Percentiles rank a stretch among this genome's conserved stretches.
These are phyloP conservation scores for Falco rusticolus DNA, from an alignment of 2,797 vertebrate genomes.

Conservation along the genomic window DNA sequence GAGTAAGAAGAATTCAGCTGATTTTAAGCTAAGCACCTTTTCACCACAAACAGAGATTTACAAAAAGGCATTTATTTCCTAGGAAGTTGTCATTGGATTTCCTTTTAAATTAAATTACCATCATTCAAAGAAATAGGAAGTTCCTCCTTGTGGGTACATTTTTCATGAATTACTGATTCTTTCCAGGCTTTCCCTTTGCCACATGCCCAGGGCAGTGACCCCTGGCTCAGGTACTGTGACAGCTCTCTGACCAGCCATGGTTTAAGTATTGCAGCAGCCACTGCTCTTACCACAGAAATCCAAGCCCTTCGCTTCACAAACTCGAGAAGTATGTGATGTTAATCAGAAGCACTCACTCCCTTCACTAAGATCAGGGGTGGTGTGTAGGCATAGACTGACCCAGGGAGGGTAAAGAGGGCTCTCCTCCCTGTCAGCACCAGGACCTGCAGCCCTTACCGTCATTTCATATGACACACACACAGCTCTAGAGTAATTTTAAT, in stretches of 20 bases:
- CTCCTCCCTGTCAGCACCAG: neutral
- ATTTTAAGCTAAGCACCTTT: constrained; percentile 43
- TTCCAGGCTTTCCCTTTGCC: constrained; percentile 35
- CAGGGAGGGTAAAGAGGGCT: neutral
- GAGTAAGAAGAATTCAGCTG: constrained; percentile 5
- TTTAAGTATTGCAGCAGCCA: neutral
- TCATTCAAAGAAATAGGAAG: constrained; percentile 31
- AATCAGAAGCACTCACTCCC: neutral
- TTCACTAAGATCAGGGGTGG: neutral
- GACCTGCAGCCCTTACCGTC: neutral
- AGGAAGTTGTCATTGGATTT: constrained; percentile 27
- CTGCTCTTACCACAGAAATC: constrained; percentile 1
- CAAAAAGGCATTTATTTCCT: constrained; percentile 33
- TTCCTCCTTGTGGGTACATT: constrained; percentile 21
- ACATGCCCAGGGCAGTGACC: neutral
- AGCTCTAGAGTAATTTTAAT: neutral
- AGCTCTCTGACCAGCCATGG: neutral
- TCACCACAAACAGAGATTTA: neutral
- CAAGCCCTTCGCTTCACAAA: neutral
- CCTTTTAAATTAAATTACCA: constrained; percentile 43
- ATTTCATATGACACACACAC: neutral
- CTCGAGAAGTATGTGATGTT: neutral
- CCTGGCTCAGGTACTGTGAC: neutral
- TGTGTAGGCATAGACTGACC: neutral
- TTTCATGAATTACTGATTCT: constrained; percentile 32